Evolutionary conservation across 2,888 invertebrate species (phyloP), one percentile per base, ranked within the genome.

Genomic region (Brenthis daphne): DNA sequence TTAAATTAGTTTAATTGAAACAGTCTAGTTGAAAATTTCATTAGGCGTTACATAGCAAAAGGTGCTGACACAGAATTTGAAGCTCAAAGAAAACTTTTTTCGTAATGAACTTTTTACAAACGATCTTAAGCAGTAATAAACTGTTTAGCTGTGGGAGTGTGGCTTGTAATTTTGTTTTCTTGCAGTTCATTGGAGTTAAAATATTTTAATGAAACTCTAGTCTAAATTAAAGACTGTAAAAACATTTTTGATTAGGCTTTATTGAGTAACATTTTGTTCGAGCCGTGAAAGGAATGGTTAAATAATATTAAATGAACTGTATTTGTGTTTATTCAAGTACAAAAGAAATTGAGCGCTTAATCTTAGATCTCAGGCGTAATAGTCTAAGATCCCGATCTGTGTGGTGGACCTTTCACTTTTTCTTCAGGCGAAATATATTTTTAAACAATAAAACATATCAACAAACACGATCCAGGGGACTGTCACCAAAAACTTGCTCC

Each of bases 161-260:
- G 69, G 71, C 66, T 68, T 70, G 67, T 74, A 74, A 75, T 75
- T 74, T 73, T 61, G 69, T 73, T 71, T 71, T 64, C 58, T 68
- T 48, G 65, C 69, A 51, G 69, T 71, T 67, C 71, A 71, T 74
- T 55, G 74, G 65, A 72, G 47, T 63, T 63, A 51, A 68, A 74
- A 71, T 68, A 66, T 60, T 65, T 60, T 68, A 65, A 73, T 68
- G 75, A 67, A 68, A 67, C 66, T 71, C 64, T 60, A 43, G 57
- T 48, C 51, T 58, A 67, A 71, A 74, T 71, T 69, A 66, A 73
- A 71, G 69, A 58, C 68, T 66, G 64, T 47, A 50, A 47, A 60
- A 71, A 71, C 54, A 16, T 63, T 63, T 61, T 53, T 61, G 56
- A 51, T 54, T 53, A 14, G 37, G 51, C 48, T 53, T 56, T 56